These are phyloP conservation scores for Propsilocerus akamusi DNA, from an alignment of 1,140 invertebrate genomes.

Conservation along the genomic window DNA sequence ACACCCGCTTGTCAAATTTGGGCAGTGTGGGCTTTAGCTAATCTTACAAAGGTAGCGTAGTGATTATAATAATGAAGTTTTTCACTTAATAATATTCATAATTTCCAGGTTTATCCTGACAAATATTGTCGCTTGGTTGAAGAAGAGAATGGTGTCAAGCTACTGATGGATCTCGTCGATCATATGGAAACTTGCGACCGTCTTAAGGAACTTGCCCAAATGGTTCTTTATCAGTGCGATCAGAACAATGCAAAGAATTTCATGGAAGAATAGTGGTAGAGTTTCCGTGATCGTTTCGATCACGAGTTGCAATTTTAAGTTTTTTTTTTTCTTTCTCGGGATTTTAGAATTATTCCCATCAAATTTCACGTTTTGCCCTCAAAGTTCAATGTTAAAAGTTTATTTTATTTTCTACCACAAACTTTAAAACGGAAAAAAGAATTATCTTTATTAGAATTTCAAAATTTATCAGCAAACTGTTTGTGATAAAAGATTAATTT, in stretches of 20 bases:
- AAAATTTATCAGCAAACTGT: no score
- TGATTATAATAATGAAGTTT: not conserved
- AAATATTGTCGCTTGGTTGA: slow-evolving; percentile 82
- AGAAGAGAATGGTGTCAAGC: slow-evolving; percentile 61
- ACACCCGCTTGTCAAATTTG: slow-evolving; percentile 85
- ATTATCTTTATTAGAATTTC: no score
- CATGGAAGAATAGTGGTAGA: slow-evolving; percentile 5
- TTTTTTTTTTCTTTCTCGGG: no score
- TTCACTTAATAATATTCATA: not conserved
- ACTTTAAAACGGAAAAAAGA: no score
- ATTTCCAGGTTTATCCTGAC: slow-evolving; percentile 30
- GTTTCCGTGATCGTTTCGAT: no score
- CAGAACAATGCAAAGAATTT: slow-evolving; percentile 13
- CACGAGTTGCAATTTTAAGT: no score
- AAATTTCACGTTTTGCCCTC: no score
- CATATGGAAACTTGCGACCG: slow-evolving; percentile 35
- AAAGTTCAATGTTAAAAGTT: no score
- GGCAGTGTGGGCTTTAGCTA: slow-evolving; percentile 95
- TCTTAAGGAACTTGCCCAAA: slow-evolving; percentile 44
- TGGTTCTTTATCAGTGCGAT: slow-evolving; percentile 44
- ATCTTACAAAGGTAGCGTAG: slow-evolving; percentile 68
- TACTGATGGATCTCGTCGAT: slow-evolving; percentile 46
- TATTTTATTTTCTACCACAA: no score
- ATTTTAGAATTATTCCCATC: no score
- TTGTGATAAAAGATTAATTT: no score